These are phyloP conservation scores for Tetrapedia diversipes DNA, from an alignment of 2,888 invertebrate species.

Conservation along the genomic window DNA sequence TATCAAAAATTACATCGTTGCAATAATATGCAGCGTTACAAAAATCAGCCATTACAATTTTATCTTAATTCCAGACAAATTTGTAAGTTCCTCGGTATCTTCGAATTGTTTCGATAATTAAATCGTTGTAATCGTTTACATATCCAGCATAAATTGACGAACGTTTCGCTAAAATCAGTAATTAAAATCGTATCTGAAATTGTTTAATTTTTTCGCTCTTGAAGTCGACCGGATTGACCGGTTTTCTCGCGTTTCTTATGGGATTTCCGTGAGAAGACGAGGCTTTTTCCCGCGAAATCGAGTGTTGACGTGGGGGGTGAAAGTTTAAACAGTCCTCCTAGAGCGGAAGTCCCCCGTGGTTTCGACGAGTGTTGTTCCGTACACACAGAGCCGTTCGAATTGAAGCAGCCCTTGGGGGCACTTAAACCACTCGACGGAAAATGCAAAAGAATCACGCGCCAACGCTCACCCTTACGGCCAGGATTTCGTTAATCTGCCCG, in stretches of 20 bases:
- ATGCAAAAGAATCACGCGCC: slow-evolving; percentile 73
- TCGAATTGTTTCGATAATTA: too few species aligned
- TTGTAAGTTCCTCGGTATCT: too few species aligned
- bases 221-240: too few species aligned
- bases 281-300: slow-evolving; percentile 21
- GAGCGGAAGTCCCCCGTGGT: slow-evolving; percentile 62
- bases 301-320: slow-evolving; percentile 52
- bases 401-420: slow-evolving; percentile 58
- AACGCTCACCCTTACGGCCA: slow-evolving; percentile 68
- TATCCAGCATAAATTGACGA: too few species aligned
- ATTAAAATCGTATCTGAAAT: too few species aligned
- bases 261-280: background rate
- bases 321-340: slow-evolving; percentile 62
- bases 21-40: too few species aligned
- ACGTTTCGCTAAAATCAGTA: background rate
- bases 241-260: background rate
- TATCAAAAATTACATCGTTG: too few species aligned
- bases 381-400: slow-evolving; percentile 43
- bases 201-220: too few species aligned
- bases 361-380: slow-evolving; percentile 55
- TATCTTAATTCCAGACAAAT: too few species aligned
- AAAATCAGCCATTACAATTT: too few species aligned
- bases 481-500: slow-evolving; percentile 73
- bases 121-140: too few species aligned
- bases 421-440: slow-evolving; percentile 65